phyloP scores from a whole-genome alignment of 1,140 invertebrate genomes.

The Mactra quadrangularis region DNA sequence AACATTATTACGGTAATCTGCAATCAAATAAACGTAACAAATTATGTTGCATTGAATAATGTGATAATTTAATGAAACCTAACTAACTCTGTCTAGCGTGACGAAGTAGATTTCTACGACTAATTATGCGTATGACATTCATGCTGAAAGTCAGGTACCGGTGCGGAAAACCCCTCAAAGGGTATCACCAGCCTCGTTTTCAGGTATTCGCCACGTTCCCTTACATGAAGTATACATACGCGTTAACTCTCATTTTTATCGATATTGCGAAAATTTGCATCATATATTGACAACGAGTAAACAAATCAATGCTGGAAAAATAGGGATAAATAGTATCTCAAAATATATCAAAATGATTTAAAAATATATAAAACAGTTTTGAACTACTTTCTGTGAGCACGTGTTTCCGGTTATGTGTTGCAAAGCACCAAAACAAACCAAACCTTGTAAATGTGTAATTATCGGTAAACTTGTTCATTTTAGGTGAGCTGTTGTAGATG shows the following conservation, averaged over 20 bases:
- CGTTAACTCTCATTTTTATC: neutral
- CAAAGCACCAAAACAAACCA: constrained; percentile 54
- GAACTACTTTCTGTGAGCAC: constrained; percentile 22
- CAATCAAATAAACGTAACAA: too few species aligned
- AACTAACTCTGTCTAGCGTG: neutral
- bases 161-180: constrained; percentile 15
- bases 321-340: neutral
- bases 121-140: constrained; percentile 14
- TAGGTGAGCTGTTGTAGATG: too few species aligned
- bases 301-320: neutral
- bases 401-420: constrained; percentile 42
- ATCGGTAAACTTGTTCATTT: too few species aligned
- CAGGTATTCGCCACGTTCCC: constrained; percentile 31
- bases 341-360: neutral
- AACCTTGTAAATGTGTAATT: neutral
- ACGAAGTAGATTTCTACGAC: neutral
- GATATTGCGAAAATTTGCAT: too few species aligned
- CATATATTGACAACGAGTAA: neutral
- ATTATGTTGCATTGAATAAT: too few species aligned
- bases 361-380: neutral
- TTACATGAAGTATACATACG: constrained; percentile 21
- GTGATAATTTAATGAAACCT: too few species aligned
- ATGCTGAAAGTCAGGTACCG: neutral
- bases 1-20: too few species aligned
- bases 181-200: constrained; percentile 31